A percentile compares a stretch with the other conserved stretches of the same genome.
phyloP scores from a whole-genome alignment of 2,797 vertebrate species.

The Typhlichthys eigenmanni region DNA sequence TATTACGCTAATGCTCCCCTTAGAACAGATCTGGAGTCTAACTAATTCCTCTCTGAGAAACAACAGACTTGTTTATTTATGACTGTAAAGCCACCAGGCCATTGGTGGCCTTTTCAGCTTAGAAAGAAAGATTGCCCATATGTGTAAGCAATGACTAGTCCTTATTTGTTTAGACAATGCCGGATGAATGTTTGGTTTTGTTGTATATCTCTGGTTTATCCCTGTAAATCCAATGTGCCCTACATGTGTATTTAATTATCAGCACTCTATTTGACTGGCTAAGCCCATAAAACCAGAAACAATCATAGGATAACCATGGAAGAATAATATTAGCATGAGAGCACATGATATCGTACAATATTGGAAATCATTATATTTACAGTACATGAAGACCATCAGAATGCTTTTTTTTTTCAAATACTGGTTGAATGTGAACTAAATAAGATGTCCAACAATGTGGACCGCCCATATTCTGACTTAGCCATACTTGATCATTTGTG shows the following conservation, averaged over 20 bases:
- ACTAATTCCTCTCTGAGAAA: slow-evolving; percentile 58
- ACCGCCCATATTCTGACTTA: slow-evolving; percentile 63
- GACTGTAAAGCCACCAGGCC: slow-evolving; percentile 60
- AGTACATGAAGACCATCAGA: slow-evolving; percentile 47
- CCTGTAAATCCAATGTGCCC: not conserved
- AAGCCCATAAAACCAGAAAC: slow-evolving; percentile 15
- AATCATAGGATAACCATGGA: slow-evolving; percentile 48
- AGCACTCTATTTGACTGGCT: slow-evolving; percentile 10
- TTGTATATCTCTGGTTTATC: slow-evolving; percentile 15
- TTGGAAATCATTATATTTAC: slow-evolving; percentile 15
- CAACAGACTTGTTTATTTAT: slow-evolving; percentile 64
- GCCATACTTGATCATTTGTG: slow-evolving; percentile 75
- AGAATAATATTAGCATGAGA: slow-evolving; percentile 22
- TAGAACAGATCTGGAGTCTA: slow-evolving; percentile 51
- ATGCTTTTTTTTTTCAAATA: slow-evolving; percentile 62
- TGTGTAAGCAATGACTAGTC: slow-evolving; percentile 26
- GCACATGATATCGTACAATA: slow-evolving; percentile 17
- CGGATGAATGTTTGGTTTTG: slow-evolving; percentile 28
- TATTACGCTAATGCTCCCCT: slow-evolving; percentile 50
- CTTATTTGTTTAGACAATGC: slow-evolving; percentile 39
- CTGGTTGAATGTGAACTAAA: slow-evolving; percentile 74
- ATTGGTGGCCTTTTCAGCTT: slow-evolving; percentile 67
- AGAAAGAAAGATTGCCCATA: slow-evolving; percentile 53
- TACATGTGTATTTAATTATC: slow-evolving; percentile 1
- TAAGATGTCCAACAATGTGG: slow-evolving; percentile 72